These are phyloP conservation scores for Parnassius orleans DNA, from an alignment of 2,888 invertebrate genomes.

Conservation along the genomic window DNA sequence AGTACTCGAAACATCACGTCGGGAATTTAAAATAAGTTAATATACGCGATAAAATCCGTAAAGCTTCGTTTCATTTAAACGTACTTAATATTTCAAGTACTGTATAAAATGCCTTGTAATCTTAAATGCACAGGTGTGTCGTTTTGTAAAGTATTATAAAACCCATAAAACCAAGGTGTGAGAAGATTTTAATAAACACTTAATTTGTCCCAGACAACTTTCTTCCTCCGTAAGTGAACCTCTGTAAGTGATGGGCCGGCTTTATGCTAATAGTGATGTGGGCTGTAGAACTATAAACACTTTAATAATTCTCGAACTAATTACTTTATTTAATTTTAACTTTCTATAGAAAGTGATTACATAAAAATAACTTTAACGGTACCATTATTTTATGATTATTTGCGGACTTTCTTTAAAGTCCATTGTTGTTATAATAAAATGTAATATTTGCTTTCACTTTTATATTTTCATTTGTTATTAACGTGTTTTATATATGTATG, in stretches of 20 bases:
- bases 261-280: conserved; percentile 6
- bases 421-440: conserved; percentile 16
- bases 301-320: conserved; percentile 7
- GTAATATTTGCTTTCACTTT: conserved; percentile 17
- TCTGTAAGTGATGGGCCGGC: conserved; percentile 3
- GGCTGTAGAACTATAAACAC: conserved; percentile 3
- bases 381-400: conserved; percentile 7
- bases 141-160: conserved; percentile 5
- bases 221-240: conserved; percentile 28
- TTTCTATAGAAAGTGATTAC: conserved; percentile 24
- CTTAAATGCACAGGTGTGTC: conserved; percentile 7
- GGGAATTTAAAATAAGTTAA: too few species aligned
- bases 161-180: conserved; percentile 18
- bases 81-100: neutral
- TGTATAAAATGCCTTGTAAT: conserved; percentile 6
- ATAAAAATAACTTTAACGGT: conserved; percentile 17
- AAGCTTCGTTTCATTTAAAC: too few species aligned
- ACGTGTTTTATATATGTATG: too few species aligned
- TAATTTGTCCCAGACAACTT: conserved; percentile 35
- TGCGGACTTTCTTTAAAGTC: neutral
- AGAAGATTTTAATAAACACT: conserved; percentile 32
- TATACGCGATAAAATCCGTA: too few species aligned
- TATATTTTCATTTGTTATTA: neutral
- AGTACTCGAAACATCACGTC: too few species aligned
- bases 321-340: conserved; percentile 19